phyloP scores from a whole-genome alignment of 92 coral and sea anemone genomes.

The Ricordea florida region DNA sequence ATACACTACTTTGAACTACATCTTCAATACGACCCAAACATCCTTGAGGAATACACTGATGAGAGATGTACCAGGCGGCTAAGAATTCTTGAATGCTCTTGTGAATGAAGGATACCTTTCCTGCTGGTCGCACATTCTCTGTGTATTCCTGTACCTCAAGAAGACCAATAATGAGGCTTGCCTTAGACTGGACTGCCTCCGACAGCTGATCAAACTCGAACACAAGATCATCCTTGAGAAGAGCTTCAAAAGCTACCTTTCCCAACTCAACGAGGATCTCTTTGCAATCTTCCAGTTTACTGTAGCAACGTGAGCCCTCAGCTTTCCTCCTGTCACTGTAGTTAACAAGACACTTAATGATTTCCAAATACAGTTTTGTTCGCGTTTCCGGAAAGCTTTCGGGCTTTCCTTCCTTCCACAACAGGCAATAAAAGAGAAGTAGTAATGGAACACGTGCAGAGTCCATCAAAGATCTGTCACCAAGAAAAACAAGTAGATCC shows the following conservation, averaged over 20 bases:
- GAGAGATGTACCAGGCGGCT: slow-evolving; percentile 13
- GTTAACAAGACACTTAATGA: not conserved
- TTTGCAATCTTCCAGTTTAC: not conserved
- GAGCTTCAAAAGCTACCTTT: slow-evolving; percentile 10
- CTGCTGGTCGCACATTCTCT: not conserved
- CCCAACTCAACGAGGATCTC: not conserved
- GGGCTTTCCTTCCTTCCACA: not conserved
- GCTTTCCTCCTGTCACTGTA: not conserved
- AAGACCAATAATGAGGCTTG: slow-evolving; percentile 2
- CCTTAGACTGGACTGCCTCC: not conserved
- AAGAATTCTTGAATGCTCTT: slow-evolving; percentile 8
- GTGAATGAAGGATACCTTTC: no score
- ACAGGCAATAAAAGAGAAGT: not conserved
- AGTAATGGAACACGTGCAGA: slow-evolving; percentile 7
- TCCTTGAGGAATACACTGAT: not conserved
- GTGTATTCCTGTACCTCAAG: not conserved
- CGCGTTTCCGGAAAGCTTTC: not conserved
- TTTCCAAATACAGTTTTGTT: slow-evolving; percentile 7
- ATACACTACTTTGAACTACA: not conserved
- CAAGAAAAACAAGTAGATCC: not conserved
- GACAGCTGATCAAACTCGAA: slow-evolving; percentile 8
- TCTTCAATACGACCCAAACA: not conserved
- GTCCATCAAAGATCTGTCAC: not conserved
- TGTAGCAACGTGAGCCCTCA: not conserved
- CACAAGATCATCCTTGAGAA: not conserved